These are phyloP conservation scores for Drosophila novamexicana DNA, from an alignment of 1,140 invertebrate genomes.

Conservation along the genomic window DNA sequence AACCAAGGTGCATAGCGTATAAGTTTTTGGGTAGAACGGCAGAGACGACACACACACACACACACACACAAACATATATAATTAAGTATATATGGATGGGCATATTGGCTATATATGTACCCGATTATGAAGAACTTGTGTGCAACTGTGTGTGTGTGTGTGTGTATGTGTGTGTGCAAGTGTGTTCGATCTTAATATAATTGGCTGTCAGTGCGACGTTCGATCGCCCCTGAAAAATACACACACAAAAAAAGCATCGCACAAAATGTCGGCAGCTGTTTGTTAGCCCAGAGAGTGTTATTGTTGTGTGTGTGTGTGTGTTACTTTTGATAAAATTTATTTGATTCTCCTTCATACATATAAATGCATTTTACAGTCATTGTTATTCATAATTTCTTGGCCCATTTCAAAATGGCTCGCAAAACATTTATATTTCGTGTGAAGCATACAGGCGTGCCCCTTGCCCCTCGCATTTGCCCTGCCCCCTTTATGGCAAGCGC, in stretches of 20 bases:
- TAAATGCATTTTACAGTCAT: conserved; percentile 57
- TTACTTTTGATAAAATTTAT: conserved; percentile 60
- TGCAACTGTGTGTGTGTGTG: conserved; percentile 24
- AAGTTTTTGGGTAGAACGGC: conserved; percentile 15
- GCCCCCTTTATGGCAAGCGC: conserved; percentile 5
- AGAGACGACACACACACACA: conserved; percentile 3
- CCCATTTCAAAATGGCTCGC: conserved; percentile 51
- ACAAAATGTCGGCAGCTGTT: conserved; percentile 73
- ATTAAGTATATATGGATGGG: conserved; percentile 19
- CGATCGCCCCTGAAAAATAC: conserved; percentile 49
- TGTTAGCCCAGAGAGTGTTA: not conserved
- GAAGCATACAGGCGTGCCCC: not conserved
- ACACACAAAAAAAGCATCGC: conserved; percentile 17
- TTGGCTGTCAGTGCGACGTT: conserved; percentile 70
- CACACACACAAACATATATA: conserved; percentile 1
- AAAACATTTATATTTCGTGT: conserved; percentile 37
- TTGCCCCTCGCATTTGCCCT: no score
- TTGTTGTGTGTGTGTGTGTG: conserved; percentile 15
- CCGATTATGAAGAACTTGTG: conserved; percentile 40
- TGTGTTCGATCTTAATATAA: conserved; percentile 71
- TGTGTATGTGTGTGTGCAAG: conserved; percentile 39
- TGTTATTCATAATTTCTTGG: conserved; percentile 65
- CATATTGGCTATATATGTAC: conserved; percentile 13
- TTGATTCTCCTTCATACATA: conserved; percentile 20
- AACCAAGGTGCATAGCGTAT: conserved; percentile 8